Percentiles rank a stretch among this genome's conserved stretches.
phyloP scores from a whole-genome alignment of 2,888 invertebrate species.

The Herminia tarsipennalis region DNA sequence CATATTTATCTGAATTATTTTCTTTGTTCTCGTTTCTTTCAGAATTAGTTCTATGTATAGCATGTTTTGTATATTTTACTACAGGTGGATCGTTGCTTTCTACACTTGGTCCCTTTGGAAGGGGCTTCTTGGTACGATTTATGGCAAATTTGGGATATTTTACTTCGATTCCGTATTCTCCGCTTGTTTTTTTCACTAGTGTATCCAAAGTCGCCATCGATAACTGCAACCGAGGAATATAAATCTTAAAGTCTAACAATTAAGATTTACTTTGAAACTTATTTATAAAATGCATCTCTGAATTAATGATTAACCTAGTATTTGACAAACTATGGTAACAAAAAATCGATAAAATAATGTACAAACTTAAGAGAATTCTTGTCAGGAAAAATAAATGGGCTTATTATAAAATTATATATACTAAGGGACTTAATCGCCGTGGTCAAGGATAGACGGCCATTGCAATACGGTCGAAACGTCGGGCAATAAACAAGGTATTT shows the following conservation, averaged over 20 bases:
- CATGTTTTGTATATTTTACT: conserved; percentile 56
- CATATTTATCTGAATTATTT: conserved; percentile 54
- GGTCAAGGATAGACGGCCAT: too few relatives aligned
- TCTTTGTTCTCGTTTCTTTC: conserved; percentile 59
- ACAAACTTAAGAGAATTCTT: conserved; percentile 4
- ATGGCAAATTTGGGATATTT: conserved; percentile 60
- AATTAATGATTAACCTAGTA: too few relatives aligned
- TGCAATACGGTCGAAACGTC: too few relatives aligned
- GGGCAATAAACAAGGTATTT: too few relatives aligned
- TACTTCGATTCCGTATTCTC: conserved; percentile 55
- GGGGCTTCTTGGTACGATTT: conserved; percentile 33
- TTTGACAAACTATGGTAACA: too few relatives aligned
- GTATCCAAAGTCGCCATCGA: conserved; percentile 88
- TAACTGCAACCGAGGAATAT: conserved; percentile 74
- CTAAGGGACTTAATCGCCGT: too few relatives aligned
- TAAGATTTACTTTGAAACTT: too few relatives aligned
- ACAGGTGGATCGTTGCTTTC: conserved; percentile 60
- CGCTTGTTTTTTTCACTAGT: conserved; percentile 64
- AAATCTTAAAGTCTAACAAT: neutral
- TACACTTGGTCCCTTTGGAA: conserved; percentile 30
- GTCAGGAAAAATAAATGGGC: too few relatives aligned
- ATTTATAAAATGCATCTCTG: neutral
- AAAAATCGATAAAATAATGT: conserved; percentile 3
- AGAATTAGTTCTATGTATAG: conserved; percentile 65
- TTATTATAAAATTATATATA: too few relatives aligned